Base-by-base conservation (phyloP, 2,797 vertebrate genomes). In the Threskiornis aethiopicus region DNA sequence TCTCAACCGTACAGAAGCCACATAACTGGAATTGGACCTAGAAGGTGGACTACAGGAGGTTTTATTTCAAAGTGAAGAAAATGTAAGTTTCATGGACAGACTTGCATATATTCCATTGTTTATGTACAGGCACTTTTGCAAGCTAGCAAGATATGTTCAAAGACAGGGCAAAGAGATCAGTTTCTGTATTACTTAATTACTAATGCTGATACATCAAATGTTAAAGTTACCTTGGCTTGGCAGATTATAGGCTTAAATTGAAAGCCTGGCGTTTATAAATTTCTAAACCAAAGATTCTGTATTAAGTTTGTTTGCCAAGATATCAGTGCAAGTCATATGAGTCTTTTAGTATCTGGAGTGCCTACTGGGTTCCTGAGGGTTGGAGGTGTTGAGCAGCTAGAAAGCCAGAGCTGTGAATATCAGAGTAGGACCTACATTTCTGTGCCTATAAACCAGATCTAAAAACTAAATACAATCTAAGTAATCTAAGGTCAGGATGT, bases 301-400 rank as follows among this genome's bases (percentile, higher is more conserved):
- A 13, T 41, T 24, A 62, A 29, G 17, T 62, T 49, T 46, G 17
- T 59, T 42, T 89, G 42, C 15, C n/a, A 52, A 44, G 52, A 11
- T 51, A 54, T 1, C 0, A 7, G 37, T 77, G 55, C 3, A 4
- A 90, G 33, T 87, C 9, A 10, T 58, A 22, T 1, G 0, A 24
- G 5, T 59, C 52, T 76, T 65, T 58, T 35, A 39, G 12, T 58
- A 13, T 58, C 9, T 55, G 26, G 44, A 52, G 37, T 44, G 14
- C 37, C 22, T 73, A 4, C 28, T 64, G 41, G 51, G 9, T 67
- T 85, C 20, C 35, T 83, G 10, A 33, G 57, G 4, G 11, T 4
- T 86, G 65, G 21, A 37, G 28, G 11, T 71, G 6, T 78, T 86
- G 19, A 75, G 54, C 57, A 84, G 29, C 72, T 91, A 42, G 37